Evolutionary conservation across 2,888 invertebrate genomes (phyloP).

Genomic region (Rotaria macrura): DNA sequence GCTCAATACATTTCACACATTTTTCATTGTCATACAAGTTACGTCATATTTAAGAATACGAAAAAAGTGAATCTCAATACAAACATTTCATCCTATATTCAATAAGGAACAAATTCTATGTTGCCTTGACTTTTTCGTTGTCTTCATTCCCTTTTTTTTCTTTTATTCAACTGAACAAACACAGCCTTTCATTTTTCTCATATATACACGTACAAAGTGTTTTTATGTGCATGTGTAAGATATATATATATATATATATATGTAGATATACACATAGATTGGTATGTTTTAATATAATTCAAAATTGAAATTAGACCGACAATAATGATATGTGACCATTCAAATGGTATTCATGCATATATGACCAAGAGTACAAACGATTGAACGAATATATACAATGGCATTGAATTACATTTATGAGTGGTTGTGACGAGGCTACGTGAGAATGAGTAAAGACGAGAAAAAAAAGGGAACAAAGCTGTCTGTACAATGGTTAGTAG

Average conservation of each 20-base stretch:
- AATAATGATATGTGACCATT: neutral
- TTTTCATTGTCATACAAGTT: neutral
- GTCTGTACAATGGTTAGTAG: neutral
- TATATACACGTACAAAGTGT: constrained; percentile 6
- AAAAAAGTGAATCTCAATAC: constrained; percentile 1
- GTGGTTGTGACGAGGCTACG: constrained; percentile 8
- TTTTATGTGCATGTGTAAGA: neutral
- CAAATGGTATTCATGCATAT: constrained; percentile 8
- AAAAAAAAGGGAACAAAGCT: neutral
- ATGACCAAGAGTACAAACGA: neutral
- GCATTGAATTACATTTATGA: constrained; percentile 12
- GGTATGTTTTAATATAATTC: neutral
- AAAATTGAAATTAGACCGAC: constrained; percentile 12
- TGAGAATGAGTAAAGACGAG: neutral
- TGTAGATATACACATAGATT: neutral
- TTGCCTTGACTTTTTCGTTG: neutral
- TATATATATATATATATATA: neutral
- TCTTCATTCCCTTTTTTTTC: neutral
- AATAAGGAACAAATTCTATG: neutral
- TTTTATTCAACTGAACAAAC: neutral
- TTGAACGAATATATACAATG: constrained; percentile 11
- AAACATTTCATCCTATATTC: neutral
- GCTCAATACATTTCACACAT: neutral
- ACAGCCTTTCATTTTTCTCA: neutral
- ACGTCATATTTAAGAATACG: neutral